Base-by-base conservation (phyloP, 2,888 invertebrate species). In the Dione vanillae region DNA sequence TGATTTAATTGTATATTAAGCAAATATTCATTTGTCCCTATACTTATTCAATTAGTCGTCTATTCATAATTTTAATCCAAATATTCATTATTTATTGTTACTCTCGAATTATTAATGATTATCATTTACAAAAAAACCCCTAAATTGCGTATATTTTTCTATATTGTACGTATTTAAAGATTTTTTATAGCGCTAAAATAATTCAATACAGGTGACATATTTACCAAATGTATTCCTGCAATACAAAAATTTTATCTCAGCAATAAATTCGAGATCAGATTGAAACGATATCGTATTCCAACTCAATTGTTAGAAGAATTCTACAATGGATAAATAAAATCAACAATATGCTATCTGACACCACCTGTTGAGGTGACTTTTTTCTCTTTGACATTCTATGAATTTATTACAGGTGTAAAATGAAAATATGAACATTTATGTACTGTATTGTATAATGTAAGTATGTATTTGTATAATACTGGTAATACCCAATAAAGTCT, bases 251-350 rank as follows among this genome's bases (percentile, higher is more conserved):
- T 65, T 52, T 59, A 65, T 59, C 35, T 43, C 51, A 58, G n/a
- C 49, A 56, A 70, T 70, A 70, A 70, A 70, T 65, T 70, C 65
- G 64, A 70, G 70, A 70, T 65, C 65, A 59, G 70, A 70, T 70
- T 70, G 65, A 59, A 59, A 51, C 65, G 65, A 65, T 65, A 52
- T 65, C 65, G 65, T 70, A 65, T 65, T 65, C 59, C 58, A 70
- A 65, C 27, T 61, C 65, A 59, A 70, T 70, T 70, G 65, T 65
- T 45, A 59, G 37, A 59, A 20, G 59, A 43, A 62, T 68, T 61
- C 51, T 61, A 41, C 51, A 51, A 61, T 52, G 41, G 49, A 37
- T 51, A 51, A 51, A 68, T 61, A 68, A 68, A 61, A 61, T 68
- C 51, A 61, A 41, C 67, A 67, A 68, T 52, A 35, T 43, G 59